These are phyloP conservation scores for Sebastolobus altivelis DNA, from an alignment of 2,797 vertebrate species.

Conservation along the genomic window DNA sequence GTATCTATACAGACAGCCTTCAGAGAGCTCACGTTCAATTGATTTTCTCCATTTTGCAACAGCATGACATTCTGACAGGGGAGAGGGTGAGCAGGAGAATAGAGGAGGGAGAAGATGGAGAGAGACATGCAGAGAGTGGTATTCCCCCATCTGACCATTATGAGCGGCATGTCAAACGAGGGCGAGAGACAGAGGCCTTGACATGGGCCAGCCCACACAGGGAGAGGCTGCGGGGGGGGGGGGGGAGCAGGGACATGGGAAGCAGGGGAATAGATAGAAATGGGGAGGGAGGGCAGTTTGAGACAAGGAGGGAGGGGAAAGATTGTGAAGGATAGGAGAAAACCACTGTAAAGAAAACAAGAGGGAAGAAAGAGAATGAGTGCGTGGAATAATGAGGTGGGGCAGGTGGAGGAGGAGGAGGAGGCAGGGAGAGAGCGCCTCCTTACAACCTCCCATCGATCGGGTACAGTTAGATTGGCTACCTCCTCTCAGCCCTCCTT, in stretches of 20 bases:
- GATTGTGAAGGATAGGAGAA: conserved; percentile 26
- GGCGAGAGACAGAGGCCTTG: conserved; percentile 79
- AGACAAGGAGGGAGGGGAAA: conserved; percentile 28
- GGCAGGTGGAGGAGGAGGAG: conserved; percentile 35
- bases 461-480: conserved; percentile 74
- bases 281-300: conserved; percentile 36
- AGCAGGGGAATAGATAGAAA: conserved; percentile 36
- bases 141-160: conserved; percentile 87
- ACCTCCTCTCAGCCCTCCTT: conserved; percentile 61
- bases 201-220: conserved; percentile 81
- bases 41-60: conserved; percentile 77
- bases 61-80: conserved; percentile 72
- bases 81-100: conserved; percentile 56
- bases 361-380: conserved; percentile 27
- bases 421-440: conserved; percentile 41
- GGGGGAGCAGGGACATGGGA: neutral
- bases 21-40: conserved; percentile 73
- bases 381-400: conserved; percentile 49
- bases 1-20: conserved; percentile 67
- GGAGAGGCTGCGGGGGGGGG: conserved; percentile 50
- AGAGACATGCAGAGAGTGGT: conserved; percentile 76
- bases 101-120: conserved; percentile 73
- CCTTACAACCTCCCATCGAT: conserved; percentile 80
- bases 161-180: conserved; percentile 88
- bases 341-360: conserved; percentile 42